Conservation (phyloP, 1,140 invertebrate genomes). For the Pachypsylla venusta region DNA sequence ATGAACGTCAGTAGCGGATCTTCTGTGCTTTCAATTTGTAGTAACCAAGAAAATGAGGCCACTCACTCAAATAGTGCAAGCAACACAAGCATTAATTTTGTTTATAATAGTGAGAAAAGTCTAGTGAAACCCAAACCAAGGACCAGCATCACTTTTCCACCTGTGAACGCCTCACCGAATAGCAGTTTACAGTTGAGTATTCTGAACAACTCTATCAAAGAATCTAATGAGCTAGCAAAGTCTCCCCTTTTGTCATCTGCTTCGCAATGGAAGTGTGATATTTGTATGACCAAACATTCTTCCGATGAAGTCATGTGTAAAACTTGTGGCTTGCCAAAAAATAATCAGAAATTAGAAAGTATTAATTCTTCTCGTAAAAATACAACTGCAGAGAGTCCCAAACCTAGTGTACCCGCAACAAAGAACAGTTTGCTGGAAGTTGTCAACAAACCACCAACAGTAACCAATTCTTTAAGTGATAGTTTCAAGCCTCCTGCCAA, state of each 20-base stretch:
- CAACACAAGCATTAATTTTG: neutral
- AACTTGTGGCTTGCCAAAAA: slow-evolving; percentile 24
- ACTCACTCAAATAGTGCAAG: too few relatives aligned
- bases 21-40: neutral
- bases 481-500: slow-evolving; percentile 21
- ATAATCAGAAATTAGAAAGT: slow-evolving; percentile 27
- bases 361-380: slow-evolving; percentile 13
- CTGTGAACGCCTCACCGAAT: neutral
- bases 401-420: too few relatives aligned
- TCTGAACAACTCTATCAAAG: neutral
- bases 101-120: slow-evolving; percentile 4
- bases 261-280: neutral
- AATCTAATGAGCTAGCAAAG: neutral
- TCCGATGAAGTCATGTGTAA: neutral
- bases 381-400: too few relatives aligned
- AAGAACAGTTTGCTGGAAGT: too few relatives aligned
- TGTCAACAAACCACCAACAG: neutral
- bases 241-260: neutral
- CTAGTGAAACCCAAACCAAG: slow-evolving; percentile 6
- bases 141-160: neutral
- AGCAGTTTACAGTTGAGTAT: neutral
- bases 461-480: slow-evolving; percentile 3
- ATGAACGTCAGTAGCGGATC: neutral
- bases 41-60: slow-evolving; percentile 3
- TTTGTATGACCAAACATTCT: neutral